Base-by-base conservation (phyloP, 1,140 invertebrate genomes). In the Drosophila nebulosa region DNA sequence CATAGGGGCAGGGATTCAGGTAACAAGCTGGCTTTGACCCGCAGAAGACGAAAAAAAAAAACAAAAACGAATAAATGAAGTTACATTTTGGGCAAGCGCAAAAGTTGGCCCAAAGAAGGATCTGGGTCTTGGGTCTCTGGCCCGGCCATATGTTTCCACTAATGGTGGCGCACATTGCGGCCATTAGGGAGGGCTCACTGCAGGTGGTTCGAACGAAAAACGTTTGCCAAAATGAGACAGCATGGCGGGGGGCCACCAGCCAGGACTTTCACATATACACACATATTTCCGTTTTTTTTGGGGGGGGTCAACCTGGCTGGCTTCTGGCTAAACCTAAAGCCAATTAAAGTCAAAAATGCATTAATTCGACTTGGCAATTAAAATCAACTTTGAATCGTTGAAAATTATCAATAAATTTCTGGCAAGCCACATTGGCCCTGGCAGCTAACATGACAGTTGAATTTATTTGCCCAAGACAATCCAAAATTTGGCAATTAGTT, bases 91-190 rank as follows among this genome's bases (percentile, higher is more conserved):
- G 62, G 61, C 60, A 60, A 60, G 62, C 71, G 53, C 66, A 78
- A 85, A 88, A 81, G 64, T 86, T 67, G 62, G 70, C 56, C 69
- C 61, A 69, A 74, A 65, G 69, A 69, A 71, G 66, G 56, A 32
- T 61, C 59, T 36, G 69, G 26, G 55, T 60, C 30, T 35, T 61
- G 32, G 27, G 42, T 42, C 51, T 36, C 51, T 36, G 58, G 39
- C 14, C 32, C 10, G 69, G 83, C 83, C 83, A 88, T 88, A 88
- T 88, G 83, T 88, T 88, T 81, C 84, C 84, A 78, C 83, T 88
- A 88, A 88, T 88, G 83, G 78, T 86, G 75, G 83, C 83, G 83
- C 83, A 76, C 78, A 88, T 76, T 88, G 84, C 72, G 83, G 78
- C 79, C 83, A 88, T 88, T 88, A 88, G 83, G 63, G 58, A 59